phyloP scores from a whole-genome alignment of 2,113 vertebrate genomes.

The Myiagra hebetior region DNA sequence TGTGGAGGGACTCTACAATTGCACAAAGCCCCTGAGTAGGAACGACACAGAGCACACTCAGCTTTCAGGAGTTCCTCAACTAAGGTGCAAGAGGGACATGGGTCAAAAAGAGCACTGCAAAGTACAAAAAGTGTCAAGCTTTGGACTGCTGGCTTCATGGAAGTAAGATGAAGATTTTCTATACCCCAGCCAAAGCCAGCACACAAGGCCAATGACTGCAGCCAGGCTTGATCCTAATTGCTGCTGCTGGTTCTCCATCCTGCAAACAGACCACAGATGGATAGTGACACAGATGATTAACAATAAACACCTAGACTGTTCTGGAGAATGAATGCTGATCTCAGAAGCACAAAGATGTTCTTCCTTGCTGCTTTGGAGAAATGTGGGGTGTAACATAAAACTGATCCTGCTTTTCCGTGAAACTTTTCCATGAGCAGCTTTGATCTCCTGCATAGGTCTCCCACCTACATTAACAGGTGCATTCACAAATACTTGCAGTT shows the following conservation, averaged over 20 bases:
- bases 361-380: neutral
- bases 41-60: accelerated
- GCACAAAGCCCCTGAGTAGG: neutral
- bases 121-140: neutral
- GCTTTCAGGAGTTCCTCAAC: neutral
- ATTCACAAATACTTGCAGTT: neutral
- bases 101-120: neutral
- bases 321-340: neutral
- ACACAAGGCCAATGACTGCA: neutral
- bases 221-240: neutral
- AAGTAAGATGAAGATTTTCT: neutral
- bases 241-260: neutral
- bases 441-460: neutral
- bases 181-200: neutral
- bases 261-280: neutral
- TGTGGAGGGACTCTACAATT: neutral
- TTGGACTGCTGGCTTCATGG: neutral
- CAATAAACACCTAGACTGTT: neutral
- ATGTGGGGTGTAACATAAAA: neutral
- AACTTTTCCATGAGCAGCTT: accelerated
- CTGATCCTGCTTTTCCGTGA: too few relatives aligned
- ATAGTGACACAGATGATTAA: neutral
- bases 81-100: neutral
- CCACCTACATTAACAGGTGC: neutral
- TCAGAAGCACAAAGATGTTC: neutral